Percentiles rank a stretch among this genome's conserved stretches.
Conservation (phyloP, 1,140 invertebrate genomes). For the Musca vetustissima region DNA sequence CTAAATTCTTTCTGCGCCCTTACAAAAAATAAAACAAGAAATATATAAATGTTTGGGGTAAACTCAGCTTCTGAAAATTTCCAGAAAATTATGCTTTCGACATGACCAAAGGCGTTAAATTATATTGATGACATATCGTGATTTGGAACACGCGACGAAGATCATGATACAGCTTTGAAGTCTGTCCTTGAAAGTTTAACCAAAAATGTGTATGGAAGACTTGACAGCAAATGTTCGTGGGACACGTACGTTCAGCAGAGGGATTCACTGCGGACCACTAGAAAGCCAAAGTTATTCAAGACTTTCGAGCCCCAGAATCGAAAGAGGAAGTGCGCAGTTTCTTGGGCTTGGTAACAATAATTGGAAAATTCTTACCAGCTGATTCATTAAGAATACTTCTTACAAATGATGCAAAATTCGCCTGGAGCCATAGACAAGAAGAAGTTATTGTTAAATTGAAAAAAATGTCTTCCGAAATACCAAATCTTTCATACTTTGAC, state of each 20-base stretch:
- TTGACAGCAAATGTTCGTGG: too few species aligned
- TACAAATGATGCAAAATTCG: conserved; percentile 24
- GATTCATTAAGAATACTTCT: conserved; percentile 29
- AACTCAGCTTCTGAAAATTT: too few species aligned
- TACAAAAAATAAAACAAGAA: too few species aligned
- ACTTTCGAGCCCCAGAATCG: conserved; percentile 25
- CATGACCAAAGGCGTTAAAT: too few species aligned
- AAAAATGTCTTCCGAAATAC: conserved; percentile 18
- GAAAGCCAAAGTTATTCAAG: conserved; percentile 28
- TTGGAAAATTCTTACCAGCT: conserved; percentile 12
- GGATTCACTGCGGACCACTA: conserved; percentile 28
- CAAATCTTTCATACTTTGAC: conserved; percentile 38
- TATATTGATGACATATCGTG: too few species aligned
- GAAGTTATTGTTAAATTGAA: conserved; percentile 30
- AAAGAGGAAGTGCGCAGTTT: conserved; percentile 48
- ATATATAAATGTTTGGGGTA: too few species aligned
- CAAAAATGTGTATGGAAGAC: too few species aligned
- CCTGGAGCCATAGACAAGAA: conserved; percentile 29
- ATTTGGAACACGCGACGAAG: too few species aligned
- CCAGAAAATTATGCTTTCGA: too few species aligned
- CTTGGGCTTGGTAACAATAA: conserved; percentile 44
- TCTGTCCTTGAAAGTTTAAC: too few species aligned
- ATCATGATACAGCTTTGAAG: too few species aligned
- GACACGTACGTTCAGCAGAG: conserved; percentile 25
- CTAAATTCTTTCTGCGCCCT: too few species aligned